A percentile compares a stretch with the other conserved stretches of the same genome.
Conservation (phyloP, 2,113 vertebrate species). For the Leptosomus discolor region DNA sequence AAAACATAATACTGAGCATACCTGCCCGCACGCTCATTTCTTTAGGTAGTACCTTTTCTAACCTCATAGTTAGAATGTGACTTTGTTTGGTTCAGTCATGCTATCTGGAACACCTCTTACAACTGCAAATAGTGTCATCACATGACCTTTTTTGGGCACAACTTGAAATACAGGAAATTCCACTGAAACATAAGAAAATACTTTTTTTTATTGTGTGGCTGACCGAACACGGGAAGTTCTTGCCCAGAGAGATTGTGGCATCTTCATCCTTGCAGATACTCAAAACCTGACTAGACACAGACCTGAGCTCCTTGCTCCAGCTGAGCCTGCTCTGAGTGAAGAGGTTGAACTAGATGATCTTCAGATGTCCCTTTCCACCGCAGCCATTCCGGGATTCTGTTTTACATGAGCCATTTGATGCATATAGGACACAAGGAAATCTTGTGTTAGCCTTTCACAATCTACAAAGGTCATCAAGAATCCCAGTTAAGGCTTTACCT, state of each 20-base stretch:
- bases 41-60: not conserved
- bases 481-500: not conserved
- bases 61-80: not conserved
- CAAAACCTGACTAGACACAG: rapidly evolving
- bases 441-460: not conserved
- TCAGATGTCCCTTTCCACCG: not conserved
- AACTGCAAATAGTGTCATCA: not conserved
- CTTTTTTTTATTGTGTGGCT: not conserved
- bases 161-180: not conserved
- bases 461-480: not conserved
- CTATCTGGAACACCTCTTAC: not conserved
- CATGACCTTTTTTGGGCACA: not conserved
- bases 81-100: not conserved
- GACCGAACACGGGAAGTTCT: not conserved
- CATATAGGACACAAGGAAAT: not conserved
- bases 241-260: not conserved
- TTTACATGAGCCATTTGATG: not conserved
- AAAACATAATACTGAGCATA: not conserved
- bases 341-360: not conserved
- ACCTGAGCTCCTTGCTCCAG: not conserved
- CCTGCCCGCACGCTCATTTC: not conserved
- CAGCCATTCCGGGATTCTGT: not conserved
- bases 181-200: not conserved
- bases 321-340: not conserved
- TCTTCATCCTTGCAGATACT: not conserved